Percentiles rank a stretch among this genome's conserved stretches.
phyloP scores from a whole-genome alignment of 2,113 vertebrate species.

The Opisthocomus hoazin region DNA sequence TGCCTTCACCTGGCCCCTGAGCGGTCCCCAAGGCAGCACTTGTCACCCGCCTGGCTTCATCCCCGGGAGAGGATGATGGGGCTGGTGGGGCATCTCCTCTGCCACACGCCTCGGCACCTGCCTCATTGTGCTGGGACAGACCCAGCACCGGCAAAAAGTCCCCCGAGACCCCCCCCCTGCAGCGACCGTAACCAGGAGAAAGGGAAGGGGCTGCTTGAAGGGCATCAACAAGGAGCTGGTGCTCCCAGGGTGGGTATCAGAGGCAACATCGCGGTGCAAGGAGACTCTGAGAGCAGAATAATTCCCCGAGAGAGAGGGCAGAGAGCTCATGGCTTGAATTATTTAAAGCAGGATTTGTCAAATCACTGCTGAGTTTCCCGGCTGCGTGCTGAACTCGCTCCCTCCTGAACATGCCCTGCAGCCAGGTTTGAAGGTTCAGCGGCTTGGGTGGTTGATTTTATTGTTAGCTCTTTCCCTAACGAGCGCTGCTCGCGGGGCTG shows the following conservation, averaged over 20 bases:
- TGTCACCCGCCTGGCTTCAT: not conserved
- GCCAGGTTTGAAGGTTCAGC: not conserved
- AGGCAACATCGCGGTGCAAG: not conserved
- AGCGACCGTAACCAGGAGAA: not conserved
- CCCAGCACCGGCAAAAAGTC: not conserved
- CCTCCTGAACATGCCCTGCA: not conserved
- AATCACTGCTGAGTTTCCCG: not conserved
- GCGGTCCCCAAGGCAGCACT: fast-evolving
- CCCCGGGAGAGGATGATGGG: not conserved
- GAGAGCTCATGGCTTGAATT: not conserved
- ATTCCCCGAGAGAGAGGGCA: not conserved
- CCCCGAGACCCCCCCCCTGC: no score
- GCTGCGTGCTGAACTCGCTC: not conserved
- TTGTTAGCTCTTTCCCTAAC: not conserved
- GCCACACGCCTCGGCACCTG: fast-evolving
- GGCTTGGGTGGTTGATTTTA: not conserved
- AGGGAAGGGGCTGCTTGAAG: not conserved
- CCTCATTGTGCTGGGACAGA: not conserved
- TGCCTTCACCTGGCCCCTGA: not conserved
- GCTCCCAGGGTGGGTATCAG: not conserved
- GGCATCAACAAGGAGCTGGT: not conserved
- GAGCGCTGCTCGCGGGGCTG: not conserved
- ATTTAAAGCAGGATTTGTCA: not conserved
- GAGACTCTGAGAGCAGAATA: not conserved
- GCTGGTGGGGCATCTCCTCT: not conserved